Percentiles rank a stretch among this genome's conserved stretches.
These are phyloP conservation scores for Pheosia gnoma DNA, from an alignment of 2,888 invertebrate species.

Conservation along the genomic window DNA sequence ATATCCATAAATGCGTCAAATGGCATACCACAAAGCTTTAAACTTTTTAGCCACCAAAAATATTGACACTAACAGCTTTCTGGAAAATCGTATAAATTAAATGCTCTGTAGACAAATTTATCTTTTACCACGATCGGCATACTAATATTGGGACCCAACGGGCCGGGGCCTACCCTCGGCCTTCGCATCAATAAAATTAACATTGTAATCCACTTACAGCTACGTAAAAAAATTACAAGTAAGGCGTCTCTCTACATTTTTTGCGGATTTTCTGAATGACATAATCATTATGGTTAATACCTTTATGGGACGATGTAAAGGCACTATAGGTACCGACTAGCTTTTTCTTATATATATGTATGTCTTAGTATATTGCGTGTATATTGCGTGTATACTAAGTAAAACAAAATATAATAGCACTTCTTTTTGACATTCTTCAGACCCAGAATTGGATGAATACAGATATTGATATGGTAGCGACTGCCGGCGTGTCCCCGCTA, in stretches of 20 bases:
- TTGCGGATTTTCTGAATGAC: constrained; percentile 47
- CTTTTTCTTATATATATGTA: too few relatives aligned
- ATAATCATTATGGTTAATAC: constrained; percentile 35
- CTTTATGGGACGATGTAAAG: constrained; percentile 8
- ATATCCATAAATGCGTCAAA: too few relatives aligned
- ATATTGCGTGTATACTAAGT: too few relatives aligned
- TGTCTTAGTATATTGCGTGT: too few relatives aligned
- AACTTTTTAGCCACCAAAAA: constrained; percentile 18
- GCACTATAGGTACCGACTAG: background rate
- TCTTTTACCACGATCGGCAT: constrained; percentile 79
- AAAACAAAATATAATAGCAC: too few relatives aligned
- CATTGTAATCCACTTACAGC: constrained; percentile 81
- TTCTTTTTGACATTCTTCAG: too few relatives aligned
- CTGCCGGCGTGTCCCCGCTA: too few relatives aligned
- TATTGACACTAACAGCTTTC: constrained; percentile 47
- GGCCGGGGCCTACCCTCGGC: constrained; percentile 58
- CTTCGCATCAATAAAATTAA: constrained; percentile 81
- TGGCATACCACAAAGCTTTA: background rate
- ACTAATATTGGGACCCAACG: constrained; percentile 67
- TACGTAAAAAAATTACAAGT: constrained; percentile 67
- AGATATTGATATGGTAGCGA: too few relatives aligned
- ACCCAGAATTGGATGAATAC: too few relatives aligned
- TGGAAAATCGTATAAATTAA: constrained; percentile 78
- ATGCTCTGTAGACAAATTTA: constrained; percentile 78
- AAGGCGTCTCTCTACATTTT: constrained; percentile 45